Evolutionary conservation across 2,888 invertebrate genomes (phyloP), one percentile per base, ranked within the genome.

Genomic region (Chaitophorus viminalis): DNA sequence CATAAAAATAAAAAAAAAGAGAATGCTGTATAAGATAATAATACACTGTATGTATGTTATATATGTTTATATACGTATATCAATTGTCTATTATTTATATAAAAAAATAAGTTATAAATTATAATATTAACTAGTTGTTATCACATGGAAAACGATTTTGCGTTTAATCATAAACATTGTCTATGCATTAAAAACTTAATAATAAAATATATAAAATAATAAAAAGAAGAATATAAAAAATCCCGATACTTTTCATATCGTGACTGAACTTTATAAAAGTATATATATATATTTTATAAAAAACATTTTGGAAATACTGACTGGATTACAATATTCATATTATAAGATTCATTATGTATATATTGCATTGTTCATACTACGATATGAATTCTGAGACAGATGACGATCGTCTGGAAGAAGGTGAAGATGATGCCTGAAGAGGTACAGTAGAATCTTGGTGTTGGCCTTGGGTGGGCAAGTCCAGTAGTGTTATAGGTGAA

Each of bases 401-500:
- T 65, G 93, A 93, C 87, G 93, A 91, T 89, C 91, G 92, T 89
- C 92, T 91, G 89, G 91, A 91, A 82, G 92, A 90, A 60, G 92
- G 91, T 75, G 52, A 52, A 52, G 92, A 91, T 89, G 92, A 92
- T 4, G 92, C 92, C 90, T 93, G 93, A 89, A 94, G 90, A 31
- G 94, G 93, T 89, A 93, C 91, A 3, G 93, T 93, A 4, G 92
- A 91, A 89, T 93, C 93, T 89, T 93, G 93, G 89, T 90, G 93
- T 90, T 93, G 93, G 14, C 93, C 93, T 82, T 92, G 92, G 8
- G 90, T 81, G 1, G 93, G 93, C 90, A 94, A 92, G 90, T 94
- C 95, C 90, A 95, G 92, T 90, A 95, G 91, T 4, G 92, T 92
- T 33, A 90, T 90, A 0, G 96, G 96, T 81, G 96, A 96, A 92